Base-by-base conservation (phyloP, 2,113 vertebrate genomes). In the Speoplatyrhinus poulsoni region DNA sequence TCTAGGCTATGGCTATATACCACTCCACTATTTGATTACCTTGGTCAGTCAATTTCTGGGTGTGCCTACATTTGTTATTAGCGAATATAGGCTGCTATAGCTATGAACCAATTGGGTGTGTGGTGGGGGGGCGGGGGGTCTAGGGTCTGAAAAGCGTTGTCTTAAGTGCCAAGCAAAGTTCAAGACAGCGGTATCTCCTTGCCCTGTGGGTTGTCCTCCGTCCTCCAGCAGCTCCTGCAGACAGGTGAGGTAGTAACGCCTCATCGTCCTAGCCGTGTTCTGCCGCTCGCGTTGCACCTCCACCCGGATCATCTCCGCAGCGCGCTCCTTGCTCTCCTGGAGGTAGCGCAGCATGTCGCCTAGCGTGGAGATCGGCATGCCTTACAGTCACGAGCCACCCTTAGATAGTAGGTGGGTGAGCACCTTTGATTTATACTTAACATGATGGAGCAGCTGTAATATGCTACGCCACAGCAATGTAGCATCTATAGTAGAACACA, bases 311-410 rank as follows among this genome's bases (percentile, higher is more conserved):
- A 96, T 93, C 80, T 96, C 94, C 0, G 94, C 94, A 0, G 98
- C 96, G 81, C 96, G 91, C 49, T 94, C 93, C 68, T 94, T 96
- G 52, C 96, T 98, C 75, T 97, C 96, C 79, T 94, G 95, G 46
- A 99, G 94, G 15, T 99, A 98, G 53, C 75, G 89, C 70, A 96
- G 88, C 96, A 98, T 96, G 74, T 99, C 96, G 49, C 92, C 97
- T 99, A 70, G 36, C n/a, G 62, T 15, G 52, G 26, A 26, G 26
- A 26, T 26, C 2, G 26, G 26, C 26, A 26, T 26, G 26, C 26
- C 26, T 26, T 26, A 26, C 26, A 26, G 26, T 26, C 26, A 26
- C 26, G 26, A 26, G 26, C 26, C 26, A 26, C 26, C 26, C 26
- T 26, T 26, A 26, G 26, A 26, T 26, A 26, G 26, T 26, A 26